These are phyloP conservation scores for Ichneumoninae sp. DNA, from an alignment of 2,888 invertebrate genomes.

Conservation along the genomic window DNA sequence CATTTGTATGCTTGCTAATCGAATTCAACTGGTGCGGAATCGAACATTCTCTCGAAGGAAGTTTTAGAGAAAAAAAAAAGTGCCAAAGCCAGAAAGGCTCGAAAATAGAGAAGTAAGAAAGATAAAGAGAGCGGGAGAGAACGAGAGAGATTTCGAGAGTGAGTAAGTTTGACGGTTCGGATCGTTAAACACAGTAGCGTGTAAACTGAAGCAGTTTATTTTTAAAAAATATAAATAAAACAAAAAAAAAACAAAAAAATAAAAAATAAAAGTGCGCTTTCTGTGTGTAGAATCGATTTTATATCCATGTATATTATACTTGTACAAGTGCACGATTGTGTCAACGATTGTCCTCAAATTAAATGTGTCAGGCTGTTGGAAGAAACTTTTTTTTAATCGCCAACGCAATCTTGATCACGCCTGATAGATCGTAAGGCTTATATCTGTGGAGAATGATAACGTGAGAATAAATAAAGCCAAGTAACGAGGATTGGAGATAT, in stretches of 20 bases:
- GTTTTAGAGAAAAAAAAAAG: slow-evolving; percentile 44
- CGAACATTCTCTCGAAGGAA: slow-evolving; percentile 45
- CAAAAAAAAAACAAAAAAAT: not conserved
- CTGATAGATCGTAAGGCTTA: slow-evolving; percentile 9
- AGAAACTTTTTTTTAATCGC: not conserved
- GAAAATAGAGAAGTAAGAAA: slow-evolving; percentile 53
- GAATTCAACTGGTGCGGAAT: slow-evolving; percentile 58
- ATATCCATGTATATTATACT: slow-evolving; percentile 39
- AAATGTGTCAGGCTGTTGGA: slow-evolving; percentile 20
- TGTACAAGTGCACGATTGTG: slow-evolving; percentile 49
- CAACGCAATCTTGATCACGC: slow-evolving; percentile 5
- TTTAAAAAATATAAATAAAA: slow-evolving; percentile 3
- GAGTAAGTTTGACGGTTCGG: slow-evolving; percentile 38
- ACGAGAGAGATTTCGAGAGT: slow-evolving; percentile 17
- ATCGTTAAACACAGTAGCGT: slow-evolving; percentile 41
- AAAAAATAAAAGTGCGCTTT: slow-evolving; percentile 57
- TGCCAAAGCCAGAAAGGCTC: slow-evolving; percentile 62
- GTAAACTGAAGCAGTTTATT: slow-evolving; percentile 26
- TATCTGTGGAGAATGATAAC: not conserved
- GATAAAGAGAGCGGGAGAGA: slow-evolving; percentile 11
- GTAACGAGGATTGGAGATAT: not conserved
- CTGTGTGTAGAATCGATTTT: slow-evolving; percentile 61
- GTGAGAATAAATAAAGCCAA: not conserved
- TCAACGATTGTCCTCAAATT: slow-evolving; percentile 41
- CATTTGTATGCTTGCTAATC: slow-evolving; percentile 49